Conservation (phyloP, 2,797 vertebrate genomes). For the Sebastolobus alascanus region DNA sequence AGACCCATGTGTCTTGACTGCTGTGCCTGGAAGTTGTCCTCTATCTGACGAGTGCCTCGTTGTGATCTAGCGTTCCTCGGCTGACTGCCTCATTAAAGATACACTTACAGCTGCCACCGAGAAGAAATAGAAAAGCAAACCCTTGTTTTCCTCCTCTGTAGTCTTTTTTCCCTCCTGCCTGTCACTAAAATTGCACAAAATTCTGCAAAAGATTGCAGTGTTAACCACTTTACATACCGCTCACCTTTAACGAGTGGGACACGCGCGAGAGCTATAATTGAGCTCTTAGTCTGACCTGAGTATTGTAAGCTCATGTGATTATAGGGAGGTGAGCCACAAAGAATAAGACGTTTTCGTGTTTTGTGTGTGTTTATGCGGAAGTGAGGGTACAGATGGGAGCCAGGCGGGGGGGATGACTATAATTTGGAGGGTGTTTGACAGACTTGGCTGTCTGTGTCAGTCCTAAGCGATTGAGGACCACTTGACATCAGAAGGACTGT, state of each 20-base stretch:
- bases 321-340: constrained; percentile 41
- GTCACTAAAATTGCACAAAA: constrained; percentile 44
- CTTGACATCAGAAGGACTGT: constrained; percentile 28
- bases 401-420: constrained; percentile 43
- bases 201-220: constrained; percentile 29
- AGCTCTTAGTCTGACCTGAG: constrained; percentile 63
- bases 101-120: constrained; percentile 46
- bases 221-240: constrained; percentile 48
- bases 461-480: constrained; percentile 19
- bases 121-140: constrained; percentile 17
- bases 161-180: constrained; percentile 16
- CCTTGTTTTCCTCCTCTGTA: not conserved
- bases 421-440: constrained; percentile 56
- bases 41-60: constrained; percentile 39
- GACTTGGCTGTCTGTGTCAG: constrained; percentile 30
- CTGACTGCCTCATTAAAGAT: constrained; percentile 63
- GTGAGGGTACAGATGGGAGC: constrained; percentile 27
- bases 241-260: constrained; percentile 63
- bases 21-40: constrained; percentile 55
- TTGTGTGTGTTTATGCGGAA: constrained; percentile 48
- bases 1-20: constrained; percentile 46
- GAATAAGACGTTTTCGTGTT: constrained; percentile 34
- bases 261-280: constrained; percentile 60
- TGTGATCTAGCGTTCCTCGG: constrained; percentile 49
- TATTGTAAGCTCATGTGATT: constrained; percentile 68